Base-by-base conservation (phyloP, 2,113 vertebrate genomes). In the Pontoporia blainvillei region DNA sequence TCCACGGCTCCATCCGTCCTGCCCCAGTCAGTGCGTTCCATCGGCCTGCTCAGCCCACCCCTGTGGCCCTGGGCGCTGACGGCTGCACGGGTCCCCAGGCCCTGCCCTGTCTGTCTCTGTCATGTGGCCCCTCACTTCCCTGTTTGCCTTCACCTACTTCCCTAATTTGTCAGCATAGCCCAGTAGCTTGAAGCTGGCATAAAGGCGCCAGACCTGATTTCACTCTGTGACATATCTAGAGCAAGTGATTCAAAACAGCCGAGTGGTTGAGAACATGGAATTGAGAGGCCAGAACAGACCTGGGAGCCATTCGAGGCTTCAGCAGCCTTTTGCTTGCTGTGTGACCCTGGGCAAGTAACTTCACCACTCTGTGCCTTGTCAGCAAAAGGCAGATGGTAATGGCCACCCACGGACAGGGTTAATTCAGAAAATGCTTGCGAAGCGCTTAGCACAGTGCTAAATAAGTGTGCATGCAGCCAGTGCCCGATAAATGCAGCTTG, bases 71-170 rank as follows among this genome's bases (percentile, higher is more conserved):
- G 52, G 73, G 20, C 4, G 14, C 44, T 34, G 67, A 39, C 73
- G 17, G 72, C 69, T 20, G 31, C 61, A 57, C 27, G 8, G 41
- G 72, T 3, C 61, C 69, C 71, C 61, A 29, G 64, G 41, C 79
- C 66, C 61, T 5, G 41, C 64, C 62, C 62, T 5, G 0, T 64
- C 44, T 64, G 0, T 64, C 54, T 83, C 44, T 54, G 13, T 78
- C 90, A 64, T 9, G 36, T 59, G 54, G 29, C 54, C 75, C 52
- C 87, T 91, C 61, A 72, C 87, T 90, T 96, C 90, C 94, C 79
- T 62, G 21, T 93, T 88, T 46, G 46, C 46, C 31, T n/a, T 81
- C 46, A 3, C 17, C 44, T 67, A 6, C 69, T 90, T 90, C 88
- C 88, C 88, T 84, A n/a, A 81, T 89, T 64, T 91, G 94, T 86